Conservation (phyloP, 2,888 invertebrate species). For the Aleiodes testaceus region DNA sequence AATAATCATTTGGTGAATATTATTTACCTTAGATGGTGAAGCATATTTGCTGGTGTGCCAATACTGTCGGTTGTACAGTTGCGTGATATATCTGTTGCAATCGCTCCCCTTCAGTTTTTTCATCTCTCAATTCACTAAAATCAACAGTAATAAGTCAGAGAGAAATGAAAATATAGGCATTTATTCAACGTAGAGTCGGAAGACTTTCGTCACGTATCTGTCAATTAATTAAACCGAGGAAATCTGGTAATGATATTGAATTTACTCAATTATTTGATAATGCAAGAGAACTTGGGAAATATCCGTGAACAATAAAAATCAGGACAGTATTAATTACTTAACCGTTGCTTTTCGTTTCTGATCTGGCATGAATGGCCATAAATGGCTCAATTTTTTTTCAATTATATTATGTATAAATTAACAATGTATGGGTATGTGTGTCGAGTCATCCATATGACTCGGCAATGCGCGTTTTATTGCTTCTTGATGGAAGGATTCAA, state of each 20-base stretch:
- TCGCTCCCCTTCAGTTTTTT: background rate
- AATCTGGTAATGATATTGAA: conserved; percentile 15
- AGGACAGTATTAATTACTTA: conserved; percentile 9
- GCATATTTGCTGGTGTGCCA: conserved; percentile 17
- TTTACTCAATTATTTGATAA: background rate
- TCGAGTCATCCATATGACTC: conserved; percentile 20
- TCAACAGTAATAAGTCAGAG: background rate
- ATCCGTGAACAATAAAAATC: conserved; percentile 22
- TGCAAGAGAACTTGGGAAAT: conserved; percentile 3
- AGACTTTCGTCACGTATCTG: background rate
- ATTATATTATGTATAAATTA: too few species aligned
- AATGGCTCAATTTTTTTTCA: background rate
- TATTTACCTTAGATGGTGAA: conserved; percentile 29
- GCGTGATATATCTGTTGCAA: conserved; percentile 22
- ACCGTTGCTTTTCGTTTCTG: background rate
- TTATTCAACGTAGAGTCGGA: background rate
- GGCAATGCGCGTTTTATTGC: conserved; percentile 5
- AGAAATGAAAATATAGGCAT: background rate
- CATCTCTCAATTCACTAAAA: conserved; percentile 1
- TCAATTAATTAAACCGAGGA: conserved; percentile 11
- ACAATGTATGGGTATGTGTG: too few species aligned
- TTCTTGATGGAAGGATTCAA: background rate
- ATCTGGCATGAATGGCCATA: conserved; percentile 5
- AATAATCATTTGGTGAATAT: conserved; percentile 10
- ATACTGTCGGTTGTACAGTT: conserved; percentile 1